A percentile compares a stretch with the other conserved stretches of the same genome.
These are phyloP conservation scores for Climacteris rufus DNA, from an alignment of 2,113 vertebrate genomes.

Conservation along the genomic window DNA sequence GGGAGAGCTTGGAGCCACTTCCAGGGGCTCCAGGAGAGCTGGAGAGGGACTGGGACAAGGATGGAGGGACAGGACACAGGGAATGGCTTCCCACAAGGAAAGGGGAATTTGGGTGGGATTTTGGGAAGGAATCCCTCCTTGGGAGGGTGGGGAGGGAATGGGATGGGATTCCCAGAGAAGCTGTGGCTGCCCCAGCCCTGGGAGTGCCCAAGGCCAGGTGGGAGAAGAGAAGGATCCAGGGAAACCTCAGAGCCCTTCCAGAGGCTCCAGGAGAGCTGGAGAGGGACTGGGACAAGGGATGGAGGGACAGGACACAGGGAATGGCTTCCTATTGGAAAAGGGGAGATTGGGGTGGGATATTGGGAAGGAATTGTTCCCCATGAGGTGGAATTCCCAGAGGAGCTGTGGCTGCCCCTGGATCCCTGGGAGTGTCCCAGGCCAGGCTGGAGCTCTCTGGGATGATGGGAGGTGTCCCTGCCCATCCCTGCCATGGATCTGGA, in stretches of 20 bases:
- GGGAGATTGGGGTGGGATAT: no score
- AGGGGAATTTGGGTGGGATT: background rate
- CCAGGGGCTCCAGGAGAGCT: background rate
- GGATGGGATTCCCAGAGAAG: background rate
- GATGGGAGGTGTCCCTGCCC: rapidly evolving
- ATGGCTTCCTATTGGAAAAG: no score
- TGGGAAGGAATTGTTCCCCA: background rate
- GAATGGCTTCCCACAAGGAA: background rate
- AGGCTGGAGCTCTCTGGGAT: background rate
- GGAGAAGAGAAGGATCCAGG: rapidly evolving
- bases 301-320: background rate
- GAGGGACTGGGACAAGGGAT: rapidly evolving
- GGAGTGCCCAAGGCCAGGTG: background rate
- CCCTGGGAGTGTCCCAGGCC: background rate
- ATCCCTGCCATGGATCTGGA: background rate
- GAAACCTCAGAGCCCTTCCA: background rate
- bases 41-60: background rate
- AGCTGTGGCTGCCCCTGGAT: background rate
- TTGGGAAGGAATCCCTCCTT: background rate
- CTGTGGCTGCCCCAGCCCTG: background rate
- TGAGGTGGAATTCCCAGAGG: background rate
- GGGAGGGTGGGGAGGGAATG: no score
- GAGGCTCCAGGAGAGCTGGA: background rate
- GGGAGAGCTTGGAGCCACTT: no score
- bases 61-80: background rate